Conservation (phyloP, 1,140 invertebrate species). For the Helicoverpa zea region DNA sequence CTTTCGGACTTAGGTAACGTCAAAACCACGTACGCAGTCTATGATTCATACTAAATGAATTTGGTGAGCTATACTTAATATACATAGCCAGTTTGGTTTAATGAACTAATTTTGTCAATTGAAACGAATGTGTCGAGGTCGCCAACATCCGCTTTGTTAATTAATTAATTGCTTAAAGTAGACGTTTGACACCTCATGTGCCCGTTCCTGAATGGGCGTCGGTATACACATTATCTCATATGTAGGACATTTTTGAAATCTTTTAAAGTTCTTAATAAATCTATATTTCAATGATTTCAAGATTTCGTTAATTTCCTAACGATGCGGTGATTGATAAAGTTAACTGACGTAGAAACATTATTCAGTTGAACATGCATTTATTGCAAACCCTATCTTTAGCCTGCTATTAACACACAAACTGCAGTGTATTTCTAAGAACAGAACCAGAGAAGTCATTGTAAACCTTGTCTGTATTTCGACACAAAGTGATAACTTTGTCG, state of each 20-base stretch:
- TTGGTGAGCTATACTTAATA: slow-evolving; percentile 15
- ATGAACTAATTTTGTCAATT: slow-evolving; percentile 55
- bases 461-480: background rate
- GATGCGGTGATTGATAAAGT: too few relatives aligned
- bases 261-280: background rate
- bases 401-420: too few relatives aligned
- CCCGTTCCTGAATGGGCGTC: background rate
- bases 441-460: background rate
- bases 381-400: too few relatives aligned
- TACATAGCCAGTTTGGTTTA: slow-evolving; percentile 7
- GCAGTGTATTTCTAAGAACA: background rate
- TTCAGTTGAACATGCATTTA: too few relatives aligned
- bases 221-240: background rate
- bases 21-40: background rate
- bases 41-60: slow-evolving; percentile 41
- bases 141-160: slow-evolving; percentile 49
- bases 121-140: slow-evolving; percentile 52
- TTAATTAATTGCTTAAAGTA: slow-evolving; percentile 47
- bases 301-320: too few relatives aligned
- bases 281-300: too few relatives aligned
- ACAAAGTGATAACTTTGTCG: slow-evolving; percentile 22
- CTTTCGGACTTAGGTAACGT: slow-evolving; percentile 10
- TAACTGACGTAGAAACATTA: too few relatives aligned
- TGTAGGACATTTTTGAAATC: background rate
- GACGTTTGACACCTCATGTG: slow-evolving; percentile 31